Evolutionary conservation across 2,888 invertebrate genomes (phyloP).

Genomic region (Anodontia alba): DNA sequence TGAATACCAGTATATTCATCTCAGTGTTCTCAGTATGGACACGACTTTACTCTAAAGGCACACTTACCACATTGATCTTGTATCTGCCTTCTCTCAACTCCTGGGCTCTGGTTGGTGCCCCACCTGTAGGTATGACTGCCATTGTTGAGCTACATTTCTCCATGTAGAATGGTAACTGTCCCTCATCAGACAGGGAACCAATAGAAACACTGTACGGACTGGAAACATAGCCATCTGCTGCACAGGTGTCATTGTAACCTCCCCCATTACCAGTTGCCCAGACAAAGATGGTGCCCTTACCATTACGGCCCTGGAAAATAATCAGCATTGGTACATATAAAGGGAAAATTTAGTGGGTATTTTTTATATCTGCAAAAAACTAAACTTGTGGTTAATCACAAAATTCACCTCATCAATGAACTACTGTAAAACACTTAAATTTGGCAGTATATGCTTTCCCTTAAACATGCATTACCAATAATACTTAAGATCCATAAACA

Average conservation of each 20-base stretch:
- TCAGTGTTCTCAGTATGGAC: too few relatives aligned
- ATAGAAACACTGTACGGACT: constrained; percentile 81
- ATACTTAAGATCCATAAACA: too few relatives aligned
- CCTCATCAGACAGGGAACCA: constrained; percentile 79
- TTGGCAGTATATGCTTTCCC: too few relatives aligned
- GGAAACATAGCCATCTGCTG: constrained; percentile 83
- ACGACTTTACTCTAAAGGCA: too few relatives aligned
- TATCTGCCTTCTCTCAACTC: constrained; percentile 49
- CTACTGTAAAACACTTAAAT: too few relatives aligned
- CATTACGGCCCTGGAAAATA: constrained; percentile 75
- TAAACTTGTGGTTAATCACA: background rate
- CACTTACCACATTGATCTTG: constrained; percentile 78
- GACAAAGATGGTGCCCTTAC: constrained; percentile 80
- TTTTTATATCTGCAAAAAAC: background rate
- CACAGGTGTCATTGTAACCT: constrained; percentile 78
- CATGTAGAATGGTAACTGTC: constrained; percentile 79
- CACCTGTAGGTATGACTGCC: constrained; percentile 79
- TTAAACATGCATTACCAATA: too few relatives aligned
- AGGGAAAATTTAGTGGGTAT: too few relatives aligned
- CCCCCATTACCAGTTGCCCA: constrained; percentile 85
- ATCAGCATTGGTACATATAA: too few relatives aligned
- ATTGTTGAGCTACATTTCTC: constrained; percentile 82
- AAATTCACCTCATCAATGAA: background rate
- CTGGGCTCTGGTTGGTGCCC: constrained; percentile 57
- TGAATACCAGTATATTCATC: too few relatives aligned